Conservation (phyloP, 2,113 vertebrate species). For the Epinephelus cyanopodus region DNA sequence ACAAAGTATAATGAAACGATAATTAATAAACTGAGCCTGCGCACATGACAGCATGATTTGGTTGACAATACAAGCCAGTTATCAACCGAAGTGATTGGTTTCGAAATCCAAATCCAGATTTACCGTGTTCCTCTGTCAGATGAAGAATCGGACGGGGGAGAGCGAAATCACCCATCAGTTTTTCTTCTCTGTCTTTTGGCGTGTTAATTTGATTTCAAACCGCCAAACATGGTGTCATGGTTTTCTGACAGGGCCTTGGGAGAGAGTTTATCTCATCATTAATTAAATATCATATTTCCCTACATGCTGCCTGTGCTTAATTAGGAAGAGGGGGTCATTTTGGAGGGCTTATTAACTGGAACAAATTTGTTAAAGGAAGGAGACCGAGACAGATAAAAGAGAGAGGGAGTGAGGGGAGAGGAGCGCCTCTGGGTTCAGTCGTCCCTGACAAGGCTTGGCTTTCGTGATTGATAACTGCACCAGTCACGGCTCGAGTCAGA, state of each 20-base stretch:
- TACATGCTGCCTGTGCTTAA: slow-evolving; percentile 98
- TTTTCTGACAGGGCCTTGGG: slow-evolving; percentile 99
- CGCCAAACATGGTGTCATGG: slow-evolving; percentile 99
- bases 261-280: slow-evolving; percentile 99
- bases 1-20: slow-evolving; percentile 3
- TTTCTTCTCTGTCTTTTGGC: slow-evolving; percentile 72
- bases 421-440: slow-evolving; percentile 86
- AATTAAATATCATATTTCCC: slow-evolving; percentile 99
- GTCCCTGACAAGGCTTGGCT: slow-evolving; percentile 95
- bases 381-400: slow-evolving; percentile 78
- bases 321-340: slow-evolving; percentile 98
- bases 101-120: slow-evolving; percentile 83
- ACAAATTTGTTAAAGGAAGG: slow-evolving; percentile 99
- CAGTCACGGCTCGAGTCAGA: slow-evolving; percentile 93
- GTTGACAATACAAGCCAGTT: slow-evolving; percentile 33
- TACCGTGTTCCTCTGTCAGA: slow-evolving; percentile 42
- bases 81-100: slow-evolving; percentile 88
- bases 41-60: not conserved
- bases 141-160: slow-evolving; percentile 27
- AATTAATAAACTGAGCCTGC: slow-evolving; percentile 26
- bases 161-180: slow-evolving; percentile 75
- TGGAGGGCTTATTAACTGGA: slow-evolving; percentile 99
- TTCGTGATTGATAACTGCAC: slow-evolving; percentile 98
- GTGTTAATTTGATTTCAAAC: slow-evolving; percentile 96
- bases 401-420: slow-evolving; percentile 56